phyloP scores from a whole-genome alignment of 2,113 vertebrate species.

The Peucedramus taeniatus region DNA sequence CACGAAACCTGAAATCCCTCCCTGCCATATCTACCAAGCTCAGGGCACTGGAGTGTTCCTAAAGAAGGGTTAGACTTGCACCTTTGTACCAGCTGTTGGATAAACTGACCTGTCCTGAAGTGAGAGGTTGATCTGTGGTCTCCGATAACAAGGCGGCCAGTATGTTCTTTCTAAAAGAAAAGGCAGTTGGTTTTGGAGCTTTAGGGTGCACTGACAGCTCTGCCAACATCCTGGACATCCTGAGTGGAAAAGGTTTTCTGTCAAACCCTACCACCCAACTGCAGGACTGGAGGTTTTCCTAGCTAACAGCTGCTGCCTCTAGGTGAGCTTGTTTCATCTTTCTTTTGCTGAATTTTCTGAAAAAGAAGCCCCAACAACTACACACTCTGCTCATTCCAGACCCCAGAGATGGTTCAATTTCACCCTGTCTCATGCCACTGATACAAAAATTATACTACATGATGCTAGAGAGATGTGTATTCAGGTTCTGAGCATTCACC shows the following conservation, averaged over 20 bases:
- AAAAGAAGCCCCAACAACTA: neutral
- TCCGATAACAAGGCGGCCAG: conserved; percentile 83
- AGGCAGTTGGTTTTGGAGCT: conserved; percentile 63
- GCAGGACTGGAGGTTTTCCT: neutral
- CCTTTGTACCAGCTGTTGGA: conserved; percentile 17
- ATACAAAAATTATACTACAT: fast-evolving
- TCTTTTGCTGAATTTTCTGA: neutral
- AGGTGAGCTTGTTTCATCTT: neutral
- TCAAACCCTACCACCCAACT: neutral
- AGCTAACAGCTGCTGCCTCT: neutral
- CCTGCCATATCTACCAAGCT: neutral
- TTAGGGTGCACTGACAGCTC: conserved; percentile 75
- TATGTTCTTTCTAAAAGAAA: conserved; percentile 80
- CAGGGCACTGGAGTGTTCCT: neutral
- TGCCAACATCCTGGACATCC: conserved; percentile 67
- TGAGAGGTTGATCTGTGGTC: conserved; percentile 84
- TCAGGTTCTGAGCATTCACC: neutral
- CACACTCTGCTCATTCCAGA: neutral
- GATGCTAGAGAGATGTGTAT: neutral
- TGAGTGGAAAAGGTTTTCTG: neutral
- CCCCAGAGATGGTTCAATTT: neutral
- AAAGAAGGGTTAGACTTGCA: neutral
- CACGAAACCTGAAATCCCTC: neutral
- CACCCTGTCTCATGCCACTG: neutral
- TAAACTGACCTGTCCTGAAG: conserved; percentile 82